Evolutionary conservation across 2,797 vertebrate genomes (phyloP), one percentile per base, ranked within the genome.

Genomic region (Chaetophractus vellerosus): DNA sequence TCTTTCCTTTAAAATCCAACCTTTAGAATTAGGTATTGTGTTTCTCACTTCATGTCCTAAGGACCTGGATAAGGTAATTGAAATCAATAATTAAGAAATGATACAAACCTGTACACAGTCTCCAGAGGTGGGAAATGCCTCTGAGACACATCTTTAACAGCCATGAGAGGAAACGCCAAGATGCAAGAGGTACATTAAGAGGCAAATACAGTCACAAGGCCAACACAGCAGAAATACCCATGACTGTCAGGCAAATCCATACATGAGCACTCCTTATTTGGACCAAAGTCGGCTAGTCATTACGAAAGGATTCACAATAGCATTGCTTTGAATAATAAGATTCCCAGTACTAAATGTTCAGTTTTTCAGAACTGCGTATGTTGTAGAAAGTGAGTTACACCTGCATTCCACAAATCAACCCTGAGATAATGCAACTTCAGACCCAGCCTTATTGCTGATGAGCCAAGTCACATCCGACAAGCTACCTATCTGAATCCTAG

Each of bases 81-180:
- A 94, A 97, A 96, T 97, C 93, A 91, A 93, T 90, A 95, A 24
- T 16, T 93, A 76, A 96, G 74, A 97, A 97, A 96, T 93, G n/a
- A 94, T 81, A 80, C n/a, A 86, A 93, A 66, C 36, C 36, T 83
- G 55, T 71, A 91, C 31, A 92, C 24, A 84, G 55, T 71, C 52
- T 78, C 55, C 50, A 81, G 10, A 75, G 36, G 28, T 69, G 18
- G 28, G 24, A 61, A 33, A 89, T 8, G 28, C n/a, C 86, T 66
- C 72, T 41, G 21, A 88, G 55, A 45, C 92, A 88, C 86, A 71
- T 86, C 69, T 88, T n/a, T 76, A 48, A 52, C 26, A 19, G 84
- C 14, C 14, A 63, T 14, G 55, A 94, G 75, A 86, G 91, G 57
- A 95, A 95, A 80, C 26, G 23, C 52, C n/a, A 85, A 92, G 26